phyloP scores from a whole-genome alignment of 2,113 vertebrate species.

The Globicephala melas region DNA sequence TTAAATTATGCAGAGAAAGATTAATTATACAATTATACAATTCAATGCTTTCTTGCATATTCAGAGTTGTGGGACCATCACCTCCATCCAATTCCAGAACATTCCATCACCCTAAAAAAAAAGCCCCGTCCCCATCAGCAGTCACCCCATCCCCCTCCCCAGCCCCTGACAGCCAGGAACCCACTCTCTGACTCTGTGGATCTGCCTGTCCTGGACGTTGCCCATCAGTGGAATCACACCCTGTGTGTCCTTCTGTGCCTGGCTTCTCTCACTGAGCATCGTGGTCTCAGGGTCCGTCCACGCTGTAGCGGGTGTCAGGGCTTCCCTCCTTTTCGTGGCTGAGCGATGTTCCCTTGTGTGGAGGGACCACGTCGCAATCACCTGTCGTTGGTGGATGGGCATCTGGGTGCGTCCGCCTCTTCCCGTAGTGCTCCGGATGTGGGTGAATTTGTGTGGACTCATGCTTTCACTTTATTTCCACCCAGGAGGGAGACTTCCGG shows the following conservation, averaged over 20 bases:
- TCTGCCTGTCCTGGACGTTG: background rate
- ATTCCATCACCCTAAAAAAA: background rate
- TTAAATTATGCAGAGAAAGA: background rate
- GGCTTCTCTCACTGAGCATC: background rate
- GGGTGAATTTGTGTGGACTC: background rate
- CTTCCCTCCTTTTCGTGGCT: background rate
- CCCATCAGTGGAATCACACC: background rate
- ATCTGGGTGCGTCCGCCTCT: background rate
- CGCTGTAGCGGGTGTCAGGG: background rate
- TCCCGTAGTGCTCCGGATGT: background rate
- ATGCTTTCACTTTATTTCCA: background rate
- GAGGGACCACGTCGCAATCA: background rate
- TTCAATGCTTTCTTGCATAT: background rate
- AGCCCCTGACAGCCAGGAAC: too few relatives aligned
- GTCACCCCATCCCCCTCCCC: background rate
- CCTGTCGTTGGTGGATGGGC: fast-evolving
- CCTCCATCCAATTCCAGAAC: background rate
- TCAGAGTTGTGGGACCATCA: background rate
- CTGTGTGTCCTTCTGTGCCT: too few relatives aligned
- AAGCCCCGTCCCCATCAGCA: fast-evolving
- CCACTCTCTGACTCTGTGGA: background rate
- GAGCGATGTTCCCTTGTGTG: background rate
- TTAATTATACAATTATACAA: too few relatives aligned
- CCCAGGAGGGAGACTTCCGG: background rate
- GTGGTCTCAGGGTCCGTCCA: background rate